Conservation (phyloP, 1,140 invertebrate species). For the Drosophila tani region DNA sequence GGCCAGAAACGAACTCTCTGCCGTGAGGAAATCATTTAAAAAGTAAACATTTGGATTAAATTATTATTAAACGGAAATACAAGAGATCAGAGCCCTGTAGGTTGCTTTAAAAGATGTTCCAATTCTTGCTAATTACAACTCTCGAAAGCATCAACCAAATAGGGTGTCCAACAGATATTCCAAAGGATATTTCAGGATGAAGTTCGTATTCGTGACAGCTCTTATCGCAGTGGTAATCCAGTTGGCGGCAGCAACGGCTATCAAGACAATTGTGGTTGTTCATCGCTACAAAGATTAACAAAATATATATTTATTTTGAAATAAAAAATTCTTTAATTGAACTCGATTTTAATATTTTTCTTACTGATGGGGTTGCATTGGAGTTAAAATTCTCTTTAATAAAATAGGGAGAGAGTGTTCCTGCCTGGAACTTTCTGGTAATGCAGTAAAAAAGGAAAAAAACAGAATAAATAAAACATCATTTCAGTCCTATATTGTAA, state of each 20-base stretch:
- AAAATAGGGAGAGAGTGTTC: not conserved
- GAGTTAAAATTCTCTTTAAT: not conserved
- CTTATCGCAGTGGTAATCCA: not conserved
- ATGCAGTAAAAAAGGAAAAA: no score
- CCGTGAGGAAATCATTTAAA: not conserved
- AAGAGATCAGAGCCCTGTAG: not conserved
- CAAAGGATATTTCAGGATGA: not conserved
- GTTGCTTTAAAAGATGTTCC: not conserved
- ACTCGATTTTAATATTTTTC: not conserved
- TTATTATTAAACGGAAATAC: not conserved
- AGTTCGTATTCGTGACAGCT: constrained; percentile 1
- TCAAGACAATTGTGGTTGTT: not conserved
- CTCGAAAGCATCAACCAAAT: not conserved
- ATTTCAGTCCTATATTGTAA: no score
- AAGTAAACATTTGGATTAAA: not conserved
- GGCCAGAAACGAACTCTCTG: not conserved
- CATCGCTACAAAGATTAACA: not conserved
- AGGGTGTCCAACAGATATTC: not conserved
- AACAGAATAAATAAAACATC: no score
- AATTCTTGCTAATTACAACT: not conserved
- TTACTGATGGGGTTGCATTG: no score
- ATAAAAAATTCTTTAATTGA: not conserved
- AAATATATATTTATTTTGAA: not conserved
- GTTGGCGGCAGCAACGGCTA: not conserved
- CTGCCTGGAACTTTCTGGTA: no score